Percentiles rank a stretch among this genome's conserved stretches.
Conservation (phyloP, 2,797 vertebrate genomes). For the Cheirogaleus major region DNA sequence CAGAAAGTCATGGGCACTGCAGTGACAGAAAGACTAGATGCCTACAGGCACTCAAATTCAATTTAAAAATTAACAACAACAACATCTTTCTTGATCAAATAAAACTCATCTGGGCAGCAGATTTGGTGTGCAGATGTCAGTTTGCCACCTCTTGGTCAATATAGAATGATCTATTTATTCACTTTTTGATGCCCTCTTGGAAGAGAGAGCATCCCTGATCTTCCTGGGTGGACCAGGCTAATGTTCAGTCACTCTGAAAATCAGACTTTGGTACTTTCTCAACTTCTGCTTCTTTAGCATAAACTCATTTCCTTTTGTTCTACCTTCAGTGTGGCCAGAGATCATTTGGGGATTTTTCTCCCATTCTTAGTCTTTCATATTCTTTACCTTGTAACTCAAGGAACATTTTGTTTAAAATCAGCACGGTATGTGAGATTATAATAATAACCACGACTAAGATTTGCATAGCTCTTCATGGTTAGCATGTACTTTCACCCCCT, state of each 20-base stretch:
- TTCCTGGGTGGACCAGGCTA: neutral
- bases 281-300: neutral
- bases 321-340: neutral
- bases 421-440: neutral
- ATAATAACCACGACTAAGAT: conserved; percentile 23
- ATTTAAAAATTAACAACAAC: neutral
- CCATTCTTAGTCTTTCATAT: neutral
- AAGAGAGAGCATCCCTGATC: neutral
- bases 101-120: neutral
- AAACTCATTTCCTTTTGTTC: conserved; percentile 2
- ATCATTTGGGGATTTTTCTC: neutral
- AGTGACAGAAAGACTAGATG: neutral
- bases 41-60: neutral
- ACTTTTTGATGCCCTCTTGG: neutral
- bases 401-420: conserved; percentile 25
- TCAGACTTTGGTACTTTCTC: neutral
- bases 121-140: neutral
- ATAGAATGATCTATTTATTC: neutral
- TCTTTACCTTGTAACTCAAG: conserved; percentile 42
- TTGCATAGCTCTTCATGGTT: neutral
- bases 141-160: neutral
- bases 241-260: neutral
- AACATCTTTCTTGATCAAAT: neutral
- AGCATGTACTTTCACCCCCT: neutral
- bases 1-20: neutral